These are phyloP conservation scores for Sebastolobus alascanus DNA, from an alignment of 2,797 vertebrate genomes.

Conservation along the genomic window DNA sequence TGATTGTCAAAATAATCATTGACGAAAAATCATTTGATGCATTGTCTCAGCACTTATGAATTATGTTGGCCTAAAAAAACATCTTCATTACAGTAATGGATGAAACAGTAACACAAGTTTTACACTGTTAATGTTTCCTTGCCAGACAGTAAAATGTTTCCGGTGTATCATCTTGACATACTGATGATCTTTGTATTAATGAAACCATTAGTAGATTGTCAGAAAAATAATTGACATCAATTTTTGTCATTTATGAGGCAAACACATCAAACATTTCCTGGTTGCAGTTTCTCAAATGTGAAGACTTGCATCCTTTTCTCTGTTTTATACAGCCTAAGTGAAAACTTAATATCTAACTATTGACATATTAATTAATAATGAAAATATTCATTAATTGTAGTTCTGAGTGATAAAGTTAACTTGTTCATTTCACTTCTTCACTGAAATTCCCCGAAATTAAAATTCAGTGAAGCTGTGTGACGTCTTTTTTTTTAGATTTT, in stretches of 20 bases:
- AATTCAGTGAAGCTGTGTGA: too few relatives aligned
- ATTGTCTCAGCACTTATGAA: neutral
- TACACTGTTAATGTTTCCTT: neutral
- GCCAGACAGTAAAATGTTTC: rapidly evolving
- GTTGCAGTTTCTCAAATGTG: neutral
- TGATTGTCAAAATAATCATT: neutral
- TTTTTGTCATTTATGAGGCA: neutral
- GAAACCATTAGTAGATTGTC: neutral
- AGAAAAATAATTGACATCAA: neutral
- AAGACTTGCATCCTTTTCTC: neutral
- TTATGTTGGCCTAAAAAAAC: neutral
- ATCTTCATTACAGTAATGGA: neutral
- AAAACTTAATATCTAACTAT: neutral
- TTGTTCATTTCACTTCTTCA: neutral
- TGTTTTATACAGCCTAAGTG: neutral
- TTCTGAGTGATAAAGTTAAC: neutral
- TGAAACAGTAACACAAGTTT: neutral
- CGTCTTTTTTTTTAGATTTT: neutral
- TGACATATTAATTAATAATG: rapidly evolving
- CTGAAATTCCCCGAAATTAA: neutral
- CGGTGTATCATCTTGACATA: neutral
- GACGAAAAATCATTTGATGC: neutral
- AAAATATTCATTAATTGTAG: neutral
- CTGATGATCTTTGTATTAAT: neutral
- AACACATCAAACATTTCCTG: neutral